These are phyloP conservation scores for Bubo bubo DNA, from an alignment of 2,113 vertebrate species.

Conservation along the genomic window DNA sequence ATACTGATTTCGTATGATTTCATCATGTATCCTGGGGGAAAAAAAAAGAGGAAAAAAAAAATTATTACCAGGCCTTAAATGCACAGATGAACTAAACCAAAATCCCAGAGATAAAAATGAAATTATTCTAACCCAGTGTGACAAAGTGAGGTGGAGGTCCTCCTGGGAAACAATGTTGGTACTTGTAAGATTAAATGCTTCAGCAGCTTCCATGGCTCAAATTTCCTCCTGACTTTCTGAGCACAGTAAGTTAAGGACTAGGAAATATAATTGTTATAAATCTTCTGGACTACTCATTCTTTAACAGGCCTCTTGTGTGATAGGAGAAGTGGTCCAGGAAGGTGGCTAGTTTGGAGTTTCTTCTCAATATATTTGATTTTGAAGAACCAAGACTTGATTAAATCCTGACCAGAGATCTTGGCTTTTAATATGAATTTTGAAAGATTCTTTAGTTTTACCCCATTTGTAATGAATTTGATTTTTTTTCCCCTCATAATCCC, in stretches of 20 bases:
- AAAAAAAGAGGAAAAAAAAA: not conserved
- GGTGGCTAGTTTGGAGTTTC: not conserved
- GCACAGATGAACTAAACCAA: not conserved
- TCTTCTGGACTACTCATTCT: not conserved
- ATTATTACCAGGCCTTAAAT: not conserved
- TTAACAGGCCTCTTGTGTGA: accelerated
- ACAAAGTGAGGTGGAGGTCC: not conserved
- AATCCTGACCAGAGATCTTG: not conserved
- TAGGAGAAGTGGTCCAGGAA: not conserved
- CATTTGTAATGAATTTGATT: not conserved
- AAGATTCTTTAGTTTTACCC: not conserved
- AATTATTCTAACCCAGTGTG: not conserved
- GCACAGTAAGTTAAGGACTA: not conserved
- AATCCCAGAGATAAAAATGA: not conserved
- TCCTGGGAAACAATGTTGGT: not conserved
- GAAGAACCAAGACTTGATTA: not conserved
- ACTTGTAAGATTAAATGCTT: not conserved
- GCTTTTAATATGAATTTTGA: not conserved
- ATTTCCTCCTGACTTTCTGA: not conserved
- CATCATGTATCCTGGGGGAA: not conserved
- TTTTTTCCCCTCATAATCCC: not conserved
- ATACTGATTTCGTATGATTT: not conserved
- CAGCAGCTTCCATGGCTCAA: not conserved
- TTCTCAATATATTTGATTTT: not conserved
- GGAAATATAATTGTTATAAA: not conserved